phyloP scores from a whole-genome alignment of 2,888 invertebrate species.

The Blastobasis adustella region DNA sequence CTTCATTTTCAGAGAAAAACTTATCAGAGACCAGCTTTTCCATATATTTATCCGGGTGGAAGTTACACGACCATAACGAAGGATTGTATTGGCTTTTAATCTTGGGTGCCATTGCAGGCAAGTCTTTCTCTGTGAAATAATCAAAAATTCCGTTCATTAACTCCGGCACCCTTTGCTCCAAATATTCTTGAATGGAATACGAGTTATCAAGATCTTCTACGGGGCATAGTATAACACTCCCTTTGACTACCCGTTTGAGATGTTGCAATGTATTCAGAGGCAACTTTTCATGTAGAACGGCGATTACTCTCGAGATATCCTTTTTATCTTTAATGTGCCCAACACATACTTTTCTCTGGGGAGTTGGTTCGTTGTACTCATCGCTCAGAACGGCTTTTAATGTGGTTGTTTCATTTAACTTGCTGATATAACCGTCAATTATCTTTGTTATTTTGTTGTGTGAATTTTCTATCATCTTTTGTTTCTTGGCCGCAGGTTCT shows the following conservation, averaged over 20 bases:
- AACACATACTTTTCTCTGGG: slow-evolving; percentile 73
- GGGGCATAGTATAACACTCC: slow-evolving; percentile 73
- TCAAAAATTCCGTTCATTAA: slow-evolving; percentile 54
- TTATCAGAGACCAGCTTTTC: slow-evolving; percentile 78
- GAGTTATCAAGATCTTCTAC: slow-evolving; percentile 25
- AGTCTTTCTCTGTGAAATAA: slow-evolving; percentile 66
- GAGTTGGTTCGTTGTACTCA: slow-evolving; percentile 61
- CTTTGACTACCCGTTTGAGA: slow-evolving; percentile 81
- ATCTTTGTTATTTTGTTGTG: slow-evolving; percentile 7
- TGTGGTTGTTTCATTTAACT: slow-evolving; percentile 28
- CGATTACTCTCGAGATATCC: slow-evolving; percentile 77
- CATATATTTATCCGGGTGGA: slow-evolving; percentile 85
- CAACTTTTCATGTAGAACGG: slow-evolving; percentile 70
- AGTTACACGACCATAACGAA: slow-evolving; percentile 87
- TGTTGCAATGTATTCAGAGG: slow-evolving; percentile 79
- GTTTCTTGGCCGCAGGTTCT: slow-evolving; percentile 43
- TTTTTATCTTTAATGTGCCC: slow-evolving; percentile 77
- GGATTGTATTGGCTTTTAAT: slow-evolving; percentile 80
- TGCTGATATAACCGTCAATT: slow-evolving; percentile 32
- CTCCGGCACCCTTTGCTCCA: slow-evolving; percentile 61
- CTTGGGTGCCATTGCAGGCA: slow-evolving; percentile 77
- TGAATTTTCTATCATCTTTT: slow-evolving; percentile 20
- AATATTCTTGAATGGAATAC: slow-evolving; percentile 47
- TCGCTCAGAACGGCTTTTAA: slow-evolving; percentile 71
- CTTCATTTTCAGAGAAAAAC: slow-evolving; percentile 74